Conservation (phyloP, 1,140 invertebrate genomes). For the Mamestra configurata region DNA sequence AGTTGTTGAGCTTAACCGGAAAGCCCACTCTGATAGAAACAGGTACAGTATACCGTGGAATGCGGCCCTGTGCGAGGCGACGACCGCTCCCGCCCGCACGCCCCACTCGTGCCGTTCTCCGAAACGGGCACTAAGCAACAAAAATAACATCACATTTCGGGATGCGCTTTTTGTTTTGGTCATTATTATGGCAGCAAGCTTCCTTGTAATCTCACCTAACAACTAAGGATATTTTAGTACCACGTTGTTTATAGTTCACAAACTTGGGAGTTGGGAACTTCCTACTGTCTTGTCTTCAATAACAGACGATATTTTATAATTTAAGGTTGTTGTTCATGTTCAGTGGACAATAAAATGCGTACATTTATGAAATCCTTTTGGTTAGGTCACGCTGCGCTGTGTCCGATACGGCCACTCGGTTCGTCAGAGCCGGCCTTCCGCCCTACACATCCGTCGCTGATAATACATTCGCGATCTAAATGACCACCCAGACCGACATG, state of each 20-base stretch:
- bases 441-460: constrained; percentile 78
- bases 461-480: constrained; percentile 73
- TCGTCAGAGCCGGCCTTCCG: constrained; percentile 73
- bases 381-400: constrained; percentile 31
- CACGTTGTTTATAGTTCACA: no score
- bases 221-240: background rate
- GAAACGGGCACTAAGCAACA: constrained; percentile 83
- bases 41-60: constrained; percentile 40
- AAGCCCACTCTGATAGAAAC: constrained; percentile 3
- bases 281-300: no score
- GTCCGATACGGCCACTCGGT: constrained; percentile 48
- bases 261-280: no score
- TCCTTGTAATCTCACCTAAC: constrained; percentile 51
- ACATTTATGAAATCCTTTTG: constrained; percentile 28
- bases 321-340: background rate
- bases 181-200: constrained; percentile 67
- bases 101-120: constrained; percentile 78
- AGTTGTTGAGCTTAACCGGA: background rate
- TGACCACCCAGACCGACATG: constrained; percentile 40
- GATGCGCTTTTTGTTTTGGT: constrained; percentile 82
- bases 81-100: constrained; percentile 81
- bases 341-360: constrained; percentile 18
- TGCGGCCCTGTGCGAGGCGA: constrained; percentile 78
- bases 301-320: no score
- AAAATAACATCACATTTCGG: constrained; percentile 83